Evolutionary conservation across 2,888 invertebrate species (phyloP).

Genomic region (Arge pagana): DNA sequence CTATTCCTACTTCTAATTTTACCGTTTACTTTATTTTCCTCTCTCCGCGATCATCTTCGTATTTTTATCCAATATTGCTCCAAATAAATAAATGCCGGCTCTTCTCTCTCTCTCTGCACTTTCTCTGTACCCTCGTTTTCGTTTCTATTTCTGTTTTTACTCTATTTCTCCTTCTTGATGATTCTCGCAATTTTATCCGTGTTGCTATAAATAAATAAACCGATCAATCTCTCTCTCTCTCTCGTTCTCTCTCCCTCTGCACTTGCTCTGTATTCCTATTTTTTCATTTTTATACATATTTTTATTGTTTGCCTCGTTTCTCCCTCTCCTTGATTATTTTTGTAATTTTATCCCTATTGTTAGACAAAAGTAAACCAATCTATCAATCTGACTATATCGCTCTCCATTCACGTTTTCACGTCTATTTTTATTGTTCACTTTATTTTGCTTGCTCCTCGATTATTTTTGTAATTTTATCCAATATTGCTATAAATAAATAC

Average conservation of each 20-base stretch:
- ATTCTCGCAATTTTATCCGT: constrained; percentile 25
- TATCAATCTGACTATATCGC: too few species aligned
- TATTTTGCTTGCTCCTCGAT: too few species aligned
- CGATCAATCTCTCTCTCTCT: constrained; percentile 26
- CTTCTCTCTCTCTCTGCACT: constrained; percentile 19
- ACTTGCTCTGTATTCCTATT: constrained; percentile 21
- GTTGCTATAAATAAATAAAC: constrained; percentile 38
- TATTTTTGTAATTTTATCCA: too few species aligned
- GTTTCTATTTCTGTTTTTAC: neutral
- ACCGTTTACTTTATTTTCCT: neutral
- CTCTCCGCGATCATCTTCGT: constrained; percentile 16
- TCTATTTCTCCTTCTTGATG: constrained; percentile 4
- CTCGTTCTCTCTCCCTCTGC: constrained; percentile 10
- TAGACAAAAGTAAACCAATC: too few species aligned
- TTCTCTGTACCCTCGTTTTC: constrained; percentile 7
- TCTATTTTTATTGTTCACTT: too few species aligned
- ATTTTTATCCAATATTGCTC: too few species aligned
- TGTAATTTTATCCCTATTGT: too few species aligned
- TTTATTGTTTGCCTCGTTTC: too few species aligned
- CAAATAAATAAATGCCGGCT: constrained; percentile 6
- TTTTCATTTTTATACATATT: constrained; percentile 7
- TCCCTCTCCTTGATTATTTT: too few species aligned
- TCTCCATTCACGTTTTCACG: too few species aligned
- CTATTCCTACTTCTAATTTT: constrained; percentile 23
- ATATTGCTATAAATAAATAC: too few species aligned